phyloP scores from a whole-genome alignment of 2,113 vertebrate species.

The Herpailurus yagouaroundi region DNA sequence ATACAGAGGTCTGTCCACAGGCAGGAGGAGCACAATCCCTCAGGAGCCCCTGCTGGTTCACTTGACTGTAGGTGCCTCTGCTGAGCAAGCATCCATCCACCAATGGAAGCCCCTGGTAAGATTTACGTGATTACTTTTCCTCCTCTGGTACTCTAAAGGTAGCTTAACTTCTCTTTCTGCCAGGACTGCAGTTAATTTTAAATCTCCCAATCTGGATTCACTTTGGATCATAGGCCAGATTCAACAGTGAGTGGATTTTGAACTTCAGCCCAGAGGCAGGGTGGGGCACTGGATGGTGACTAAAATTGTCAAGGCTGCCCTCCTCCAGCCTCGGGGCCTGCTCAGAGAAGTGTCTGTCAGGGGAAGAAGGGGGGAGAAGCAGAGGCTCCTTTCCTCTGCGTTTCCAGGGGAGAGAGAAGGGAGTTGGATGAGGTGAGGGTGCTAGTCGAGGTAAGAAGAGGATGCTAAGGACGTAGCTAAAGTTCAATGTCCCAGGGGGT shows the following conservation, averaged over 20 bases:
- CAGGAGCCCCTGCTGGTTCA: not conserved
- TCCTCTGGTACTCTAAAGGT: not conserved
- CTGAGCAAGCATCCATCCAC: not conserved
- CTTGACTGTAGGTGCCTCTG: not conserved
- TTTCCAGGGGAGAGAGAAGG: not conserved
- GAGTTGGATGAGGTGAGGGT: not conserved
- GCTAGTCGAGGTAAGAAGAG: not conserved
- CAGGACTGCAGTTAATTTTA: not conserved
- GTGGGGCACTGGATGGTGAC: not conserved
- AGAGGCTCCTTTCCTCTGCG: not conserved
- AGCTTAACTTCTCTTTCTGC: not conserved
- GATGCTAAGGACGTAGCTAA: not conserved
- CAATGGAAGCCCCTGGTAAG: not conserved
- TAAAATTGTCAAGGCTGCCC: not conserved
- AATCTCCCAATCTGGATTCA: not conserved
- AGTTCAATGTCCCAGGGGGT: too few relatives aligned
- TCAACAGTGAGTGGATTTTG: not conserved
- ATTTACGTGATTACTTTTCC: not conserved
- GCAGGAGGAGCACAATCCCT: not conserved
- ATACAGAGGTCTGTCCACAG: not conserved
- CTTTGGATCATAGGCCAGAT: not conserved
- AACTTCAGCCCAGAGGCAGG: not conserved
- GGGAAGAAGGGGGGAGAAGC: not conserved
- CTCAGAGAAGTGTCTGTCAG: not conserved
- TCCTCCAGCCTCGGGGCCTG: not conserved